A percentile compares a stretch with the other conserved stretches of the same genome.
Evolutionary conservation across 2,113 vertebrate species (phyloP).

Genomic region (Sylvicapra grimmia): DNA sequence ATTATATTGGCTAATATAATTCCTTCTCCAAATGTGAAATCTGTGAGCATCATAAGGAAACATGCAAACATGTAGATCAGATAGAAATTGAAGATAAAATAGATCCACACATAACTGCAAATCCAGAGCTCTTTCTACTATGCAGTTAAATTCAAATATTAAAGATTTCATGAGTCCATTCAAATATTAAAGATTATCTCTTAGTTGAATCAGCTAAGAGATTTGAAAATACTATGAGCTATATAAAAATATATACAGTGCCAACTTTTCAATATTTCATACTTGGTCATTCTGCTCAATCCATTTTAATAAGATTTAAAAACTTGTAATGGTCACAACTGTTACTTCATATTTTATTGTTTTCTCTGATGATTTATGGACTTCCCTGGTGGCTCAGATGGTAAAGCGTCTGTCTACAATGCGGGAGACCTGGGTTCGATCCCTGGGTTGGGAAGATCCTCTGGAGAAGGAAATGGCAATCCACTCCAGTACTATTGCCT

Average conservation of each 20-base stretch:
- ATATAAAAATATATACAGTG: neutral
- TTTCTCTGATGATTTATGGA: neutral
- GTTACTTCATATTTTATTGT: neutral
- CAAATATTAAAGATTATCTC: neutral
- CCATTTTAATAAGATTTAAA: neutral
- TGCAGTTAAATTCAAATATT: neutral
- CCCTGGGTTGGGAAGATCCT: too few species aligned
- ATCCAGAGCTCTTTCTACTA: neutral
- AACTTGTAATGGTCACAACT: neutral
- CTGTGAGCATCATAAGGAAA: neutral
- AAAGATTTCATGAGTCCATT: neutral
- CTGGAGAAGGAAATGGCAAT: too few species aligned
- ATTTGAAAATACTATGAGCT: neutral
- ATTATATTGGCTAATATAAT: neutral
- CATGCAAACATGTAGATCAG: neutral
- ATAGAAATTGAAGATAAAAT: neutral
- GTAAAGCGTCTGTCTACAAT: too few species aligned
- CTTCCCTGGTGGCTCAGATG: too few species aligned
- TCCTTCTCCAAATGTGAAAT: neutral
- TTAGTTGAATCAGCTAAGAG: neutral
- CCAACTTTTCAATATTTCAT: neutral
- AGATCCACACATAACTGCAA: neutral
- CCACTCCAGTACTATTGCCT: too few species aligned
- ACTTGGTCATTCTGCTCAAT: neutral
- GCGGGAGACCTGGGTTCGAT: too few species aligned